Percentiles rank a stretch among this genome's conserved stretches.
Evolutionary conservation across 1,140 invertebrate genomes (phyloP).

Genomic region (Calliphora vicina): DNA sequence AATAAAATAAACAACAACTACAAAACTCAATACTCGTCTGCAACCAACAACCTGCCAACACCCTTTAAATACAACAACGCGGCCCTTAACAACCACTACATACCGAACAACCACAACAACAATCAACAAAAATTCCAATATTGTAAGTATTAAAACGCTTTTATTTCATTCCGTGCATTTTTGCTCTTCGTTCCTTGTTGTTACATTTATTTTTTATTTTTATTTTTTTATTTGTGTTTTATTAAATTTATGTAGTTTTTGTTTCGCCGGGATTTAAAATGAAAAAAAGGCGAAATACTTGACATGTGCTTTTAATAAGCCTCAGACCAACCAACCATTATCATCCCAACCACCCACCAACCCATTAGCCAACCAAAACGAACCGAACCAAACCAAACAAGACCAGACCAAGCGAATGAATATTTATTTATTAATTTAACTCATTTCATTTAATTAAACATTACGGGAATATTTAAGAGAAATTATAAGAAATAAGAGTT

Average conservation of each 20-base stretch:
- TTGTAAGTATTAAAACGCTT: neutral
- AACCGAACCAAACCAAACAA: too few relatives aligned
- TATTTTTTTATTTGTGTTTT: neutral
- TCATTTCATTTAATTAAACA: too few relatives aligned
- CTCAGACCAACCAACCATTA: neutral
- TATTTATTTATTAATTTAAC: too few relatives aligned
- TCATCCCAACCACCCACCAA: too few relatives aligned
- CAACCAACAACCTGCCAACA: neutral
- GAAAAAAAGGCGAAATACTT: neutral
- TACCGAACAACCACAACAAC: neutral
- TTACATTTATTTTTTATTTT: neutral
- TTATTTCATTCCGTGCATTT: neutral
- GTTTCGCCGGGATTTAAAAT: neutral
- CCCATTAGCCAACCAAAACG: too few relatives aligned
- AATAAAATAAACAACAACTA: neutral
- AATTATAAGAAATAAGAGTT: too few relatives aligned
- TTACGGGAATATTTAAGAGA: too few relatives aligned
- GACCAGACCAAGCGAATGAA: too few relatives aligned
- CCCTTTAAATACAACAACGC: neutral
- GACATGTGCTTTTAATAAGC: neutral
- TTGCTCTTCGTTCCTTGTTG: neutral
- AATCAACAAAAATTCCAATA: conserved; percentile 15
- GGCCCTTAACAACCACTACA: neutral
- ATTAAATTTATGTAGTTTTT: neutral
- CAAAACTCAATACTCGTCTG: neutral